phyloP scores from a whole-genome alignment of 2,113 vertebrate species.

The Thunnus thynnus region DNA sequence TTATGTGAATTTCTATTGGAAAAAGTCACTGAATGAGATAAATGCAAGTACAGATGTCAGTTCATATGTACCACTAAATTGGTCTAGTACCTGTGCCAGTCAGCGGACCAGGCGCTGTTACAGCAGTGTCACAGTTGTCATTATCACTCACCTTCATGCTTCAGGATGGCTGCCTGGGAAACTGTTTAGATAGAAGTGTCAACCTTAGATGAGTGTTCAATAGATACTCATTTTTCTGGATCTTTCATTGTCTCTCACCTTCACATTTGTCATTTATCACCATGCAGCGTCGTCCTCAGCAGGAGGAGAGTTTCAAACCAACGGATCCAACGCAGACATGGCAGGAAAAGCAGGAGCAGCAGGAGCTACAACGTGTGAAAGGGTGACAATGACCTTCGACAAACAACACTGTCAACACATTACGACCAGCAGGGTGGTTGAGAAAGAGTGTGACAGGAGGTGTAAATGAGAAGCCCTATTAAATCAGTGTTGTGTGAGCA shows the following conservation, averaged over 20 bases:
- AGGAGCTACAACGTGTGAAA: conserved; percentile 38
- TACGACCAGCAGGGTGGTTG: conserved; percentile 31
- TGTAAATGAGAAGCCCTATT: conserved; percentile 58
- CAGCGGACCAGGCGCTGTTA: conserved; percentile 32
- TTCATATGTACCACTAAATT: conserved; percentile 37
- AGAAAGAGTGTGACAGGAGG: conserved; percentile 55
- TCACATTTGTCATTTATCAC: conserved; percentile 54
- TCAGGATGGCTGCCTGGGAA: conserved; percentile 42
- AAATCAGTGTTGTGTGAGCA: conserved; percentile 23
- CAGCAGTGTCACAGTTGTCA: conserved; percentile 41
- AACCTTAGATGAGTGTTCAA: conserved; percentile 7
- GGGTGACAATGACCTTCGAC: conserved; percentile 55
- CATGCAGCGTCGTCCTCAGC: not conserved
- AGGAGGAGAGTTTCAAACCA: conserved; percentile 10
- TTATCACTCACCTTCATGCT: conserved; percentile 61
- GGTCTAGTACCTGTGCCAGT: conserved; percentile 34
- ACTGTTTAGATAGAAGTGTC: conserved; percentile 54
- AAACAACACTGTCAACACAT: conserved; percentile 58
- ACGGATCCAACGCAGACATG: conserved; percentile 15
- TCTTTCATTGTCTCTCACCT: conserved; percentile 57
- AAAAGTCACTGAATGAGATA: not conserved
- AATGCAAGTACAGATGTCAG: conserved; percentile 31
- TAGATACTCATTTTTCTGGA: conserved; percentile 43
- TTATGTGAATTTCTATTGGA: conserved; percentile 7
- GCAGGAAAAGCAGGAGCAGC: conserved; percentile 45